These are phyloP conservation scores for Chelonus insularis DNA, from an alignment of 1,140 invertebrate genomes.

Conservation along the genomic window DNA sequence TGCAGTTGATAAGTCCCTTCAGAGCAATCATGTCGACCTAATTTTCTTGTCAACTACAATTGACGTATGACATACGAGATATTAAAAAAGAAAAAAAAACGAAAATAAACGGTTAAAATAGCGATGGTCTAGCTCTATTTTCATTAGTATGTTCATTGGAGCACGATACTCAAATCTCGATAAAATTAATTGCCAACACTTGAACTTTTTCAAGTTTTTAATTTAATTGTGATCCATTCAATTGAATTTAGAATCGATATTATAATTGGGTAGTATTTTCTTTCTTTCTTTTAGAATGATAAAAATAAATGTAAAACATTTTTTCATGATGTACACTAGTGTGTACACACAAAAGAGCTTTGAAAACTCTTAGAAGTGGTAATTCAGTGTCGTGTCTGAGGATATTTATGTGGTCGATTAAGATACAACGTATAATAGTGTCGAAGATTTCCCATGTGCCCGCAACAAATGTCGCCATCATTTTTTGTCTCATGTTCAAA, in stretches of 20 bases:
- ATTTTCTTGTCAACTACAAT: constrained; percentile 6
- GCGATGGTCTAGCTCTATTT: background rate
- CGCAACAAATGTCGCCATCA: background rate
- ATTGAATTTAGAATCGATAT: background rate
- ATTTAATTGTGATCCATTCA: background rate
- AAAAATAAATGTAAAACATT: background rate
- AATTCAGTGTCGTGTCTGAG: constrained; percentile 1
- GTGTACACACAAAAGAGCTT: too few relatives aligned
- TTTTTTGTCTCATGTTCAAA: background rate
- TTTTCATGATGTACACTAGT: too few relatives aligned
- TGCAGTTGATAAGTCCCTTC: constrained; percentile 7
- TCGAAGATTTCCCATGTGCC: constrained; percentile 17
- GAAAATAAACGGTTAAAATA: background rate
- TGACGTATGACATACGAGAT: background rate
- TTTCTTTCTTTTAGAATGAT: background rate
- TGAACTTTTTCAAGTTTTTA: background rate
- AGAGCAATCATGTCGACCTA: constrained; percentile 10
- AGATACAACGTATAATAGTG: constrained; percentile 4
- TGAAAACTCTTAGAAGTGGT: too few relatives aligned
- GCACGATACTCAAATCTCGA: too few relatives aligned
- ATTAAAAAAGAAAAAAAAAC: background rate
- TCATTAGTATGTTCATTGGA: background rate
- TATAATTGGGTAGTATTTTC: background rate
- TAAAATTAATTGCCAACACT: background rate
- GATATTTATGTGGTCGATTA: constrained; percentile 2